Base-by-base conservation (phyloP, 2,113 vertebrate species). In the Hypocryptadius cinnamomeus region DNA sequence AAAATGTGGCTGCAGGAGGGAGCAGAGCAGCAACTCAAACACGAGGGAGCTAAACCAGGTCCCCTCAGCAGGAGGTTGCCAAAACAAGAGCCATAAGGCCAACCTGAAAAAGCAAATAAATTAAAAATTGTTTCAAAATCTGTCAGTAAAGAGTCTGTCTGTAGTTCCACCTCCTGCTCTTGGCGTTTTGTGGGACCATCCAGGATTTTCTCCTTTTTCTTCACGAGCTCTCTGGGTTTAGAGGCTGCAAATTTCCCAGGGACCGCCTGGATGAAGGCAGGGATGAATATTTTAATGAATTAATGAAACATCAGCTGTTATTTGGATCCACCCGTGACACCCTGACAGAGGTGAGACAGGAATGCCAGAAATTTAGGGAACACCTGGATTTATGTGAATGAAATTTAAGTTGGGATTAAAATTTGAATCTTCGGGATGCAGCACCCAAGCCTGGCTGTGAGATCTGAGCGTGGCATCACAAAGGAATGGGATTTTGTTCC, bases 261-360 rank as follows among this genome's bases (percentile, higher is more conserved):
- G 22, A 7, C 7, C 15, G 2, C 10, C 8, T 37, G 64, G 23
- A 16, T 10, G 27, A 25, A 48, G 23, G 50, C n/a, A 69, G 50
- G 6, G 35, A n/a, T 20, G 37, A 8, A 14, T 21, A 10, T 25
- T 73, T 53, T 33, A 28, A 40, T 54, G 25, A 40, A 15, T 14
- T 39, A 14, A 39, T 88, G 6, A 56, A 35, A n/a, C 4, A 40
- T 45, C 61, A 21, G 5, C 44, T 63, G 3, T 5, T n/a, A 2
- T 2, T 19, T 16, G 21, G 27, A 27, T 83, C 48, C 17, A 31
- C 19, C 16, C 3, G 0, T 3, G 21, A 15, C 11, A 27, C 4
- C 8, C 11, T 39, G n/a, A 12, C 5, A 7, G 8, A n/a, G 9
- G 7, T 30, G 71, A 25, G 21, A 16, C 2, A 51, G 20, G 25